Percentiles rank a stretch among this genome's conserved stretches.
phyloP scores from a whole-genome alignment of 53 echinoderm and acorn worm genomes.

The Luidia sarsii region DNA sequence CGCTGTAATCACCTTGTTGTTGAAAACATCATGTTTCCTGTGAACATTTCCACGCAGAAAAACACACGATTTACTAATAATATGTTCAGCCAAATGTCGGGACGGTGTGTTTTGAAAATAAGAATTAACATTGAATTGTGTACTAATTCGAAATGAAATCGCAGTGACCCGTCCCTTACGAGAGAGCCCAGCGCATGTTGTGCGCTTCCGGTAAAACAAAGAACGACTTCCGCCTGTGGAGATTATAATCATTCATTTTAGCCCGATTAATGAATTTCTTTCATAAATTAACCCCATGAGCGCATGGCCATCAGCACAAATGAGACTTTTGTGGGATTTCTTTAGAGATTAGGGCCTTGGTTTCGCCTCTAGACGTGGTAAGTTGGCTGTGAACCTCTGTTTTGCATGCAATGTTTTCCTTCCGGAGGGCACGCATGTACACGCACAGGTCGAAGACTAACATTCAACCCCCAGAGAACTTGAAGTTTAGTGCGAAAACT shows the following conservation, averaged over 20 bases:
- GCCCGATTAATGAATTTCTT: neutral
- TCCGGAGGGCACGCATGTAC: neutral
- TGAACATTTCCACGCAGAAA: too few species aligned
- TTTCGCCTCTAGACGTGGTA: neutral
- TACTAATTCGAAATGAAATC: too few species aligned
- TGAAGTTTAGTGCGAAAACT: too few species aligned
- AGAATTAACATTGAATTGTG: too few species aligned
- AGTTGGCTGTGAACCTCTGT: neutral
- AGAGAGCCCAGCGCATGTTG: neutral
- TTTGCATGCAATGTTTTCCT: slow-evolving; percentile 3
- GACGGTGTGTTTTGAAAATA: too few species aligned
- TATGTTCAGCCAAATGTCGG: too few species aligned
- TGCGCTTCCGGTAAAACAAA: slow-evolving; percentile 3
- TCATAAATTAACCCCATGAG: neutral
- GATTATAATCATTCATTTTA: neutral
- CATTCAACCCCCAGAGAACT: too few species aligned
- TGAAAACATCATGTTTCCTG: too few species aligned
- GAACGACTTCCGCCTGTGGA: neutral
- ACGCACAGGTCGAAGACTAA: too few species aligned
- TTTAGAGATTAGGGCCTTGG: neutral
- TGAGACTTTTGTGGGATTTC: neutral
- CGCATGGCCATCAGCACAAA: neutral
- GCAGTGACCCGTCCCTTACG: neutral
- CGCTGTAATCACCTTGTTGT: too few species aligned
- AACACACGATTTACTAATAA: too few species aligned